These are phyloP conservation scores for Shinisaurus crocodilurus DNA, from an alignment of 2,113 vertebrate species.

Conservation along the genomic window DNA sequence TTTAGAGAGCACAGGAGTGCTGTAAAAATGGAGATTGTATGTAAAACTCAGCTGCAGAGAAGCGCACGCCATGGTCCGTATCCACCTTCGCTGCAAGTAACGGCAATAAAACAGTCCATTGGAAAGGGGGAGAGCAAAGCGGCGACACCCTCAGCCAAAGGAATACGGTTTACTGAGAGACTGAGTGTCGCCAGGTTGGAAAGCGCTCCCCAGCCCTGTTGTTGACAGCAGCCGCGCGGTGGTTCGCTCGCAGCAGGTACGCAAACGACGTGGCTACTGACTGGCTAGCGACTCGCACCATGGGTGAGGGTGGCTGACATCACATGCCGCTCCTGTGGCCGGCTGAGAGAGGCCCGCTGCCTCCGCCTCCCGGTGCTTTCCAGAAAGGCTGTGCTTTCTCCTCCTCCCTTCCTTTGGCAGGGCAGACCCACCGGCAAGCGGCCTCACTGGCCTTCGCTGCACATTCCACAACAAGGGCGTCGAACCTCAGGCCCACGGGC, in stretches of 20 bases:
- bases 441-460: too few relatives aligned
- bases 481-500: too few relatives aligned
- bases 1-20: conserved; percentile 41
- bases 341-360: too few relatives aligned
- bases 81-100: conserved; percentile 20
- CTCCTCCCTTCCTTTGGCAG: too few relatives aligned
- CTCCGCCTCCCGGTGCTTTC: too few relatives aligned
- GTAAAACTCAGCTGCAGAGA: conserved; percentile 57
- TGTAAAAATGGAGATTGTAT: conserved; percentile 55
- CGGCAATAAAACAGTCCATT: conserved; percentile 23
- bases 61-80: conserved; percentile 35
- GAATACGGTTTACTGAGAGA: neutral
- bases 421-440: too few relatives aligned
- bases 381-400: too few relatives aligned
- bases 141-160: neutral
- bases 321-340: neutral
- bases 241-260: neutral
- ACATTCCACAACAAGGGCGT: too few relatives aligned
- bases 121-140: neutral
- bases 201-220: fast-evolving
- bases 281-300: neutral
- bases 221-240: neutral
- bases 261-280: neutral
- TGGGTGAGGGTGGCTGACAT: neutral
- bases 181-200: neutral